Conservation (phyloP, 1,140 invertebrate genomes). For the Colletes latitarsis region DNA sequence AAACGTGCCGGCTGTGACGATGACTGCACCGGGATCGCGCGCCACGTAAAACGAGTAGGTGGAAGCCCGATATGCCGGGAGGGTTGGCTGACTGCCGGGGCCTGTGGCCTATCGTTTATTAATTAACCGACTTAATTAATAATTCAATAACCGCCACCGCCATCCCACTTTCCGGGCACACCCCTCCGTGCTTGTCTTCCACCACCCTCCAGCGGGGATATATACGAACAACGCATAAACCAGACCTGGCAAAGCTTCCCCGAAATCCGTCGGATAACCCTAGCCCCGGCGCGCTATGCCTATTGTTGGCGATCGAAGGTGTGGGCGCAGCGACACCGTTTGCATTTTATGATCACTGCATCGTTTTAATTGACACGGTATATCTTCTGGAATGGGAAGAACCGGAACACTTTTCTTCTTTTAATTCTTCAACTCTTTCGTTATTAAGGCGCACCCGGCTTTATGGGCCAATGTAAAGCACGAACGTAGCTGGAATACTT, state of each 20-base stretch:
- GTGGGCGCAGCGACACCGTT: no score
- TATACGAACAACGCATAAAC: constrained; percentile 39
- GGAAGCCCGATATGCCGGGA: not conserved
- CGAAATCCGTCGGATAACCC: constrained; percentile 21
- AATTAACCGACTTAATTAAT: constrained; percentile 75
- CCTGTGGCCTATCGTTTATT: constrained; percentile 68
- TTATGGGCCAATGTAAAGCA: no score
- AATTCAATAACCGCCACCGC: constrained; percentile 72
- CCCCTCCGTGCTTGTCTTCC: constrained; percentile 7
- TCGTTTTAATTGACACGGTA: no score
- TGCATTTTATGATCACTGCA: no score
- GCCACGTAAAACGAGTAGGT: constrained; percentile 32
- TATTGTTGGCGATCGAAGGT: no score
- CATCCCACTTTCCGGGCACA: constrained; percentile 13
- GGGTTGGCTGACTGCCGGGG: constrained; percentile 47
- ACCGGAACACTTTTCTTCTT: no score
- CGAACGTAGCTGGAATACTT: no score
- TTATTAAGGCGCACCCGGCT: no score
- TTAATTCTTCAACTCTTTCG: no score
- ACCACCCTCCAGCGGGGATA: constrained; percentile 18
- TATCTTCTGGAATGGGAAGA: no score
- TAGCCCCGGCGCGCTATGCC: not conserved
- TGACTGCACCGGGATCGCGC: constrained; percentile 7
- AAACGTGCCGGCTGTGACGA: constrained; percentile 24
- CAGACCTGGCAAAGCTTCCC: constrained; percentile 21